A percentile compares a stretch with the other conserved stretches of the same genome.
phyloP scores from a whole-genome alignment of 2,888 invertebrate species.

The Pristionchus arcanus region DNA sequence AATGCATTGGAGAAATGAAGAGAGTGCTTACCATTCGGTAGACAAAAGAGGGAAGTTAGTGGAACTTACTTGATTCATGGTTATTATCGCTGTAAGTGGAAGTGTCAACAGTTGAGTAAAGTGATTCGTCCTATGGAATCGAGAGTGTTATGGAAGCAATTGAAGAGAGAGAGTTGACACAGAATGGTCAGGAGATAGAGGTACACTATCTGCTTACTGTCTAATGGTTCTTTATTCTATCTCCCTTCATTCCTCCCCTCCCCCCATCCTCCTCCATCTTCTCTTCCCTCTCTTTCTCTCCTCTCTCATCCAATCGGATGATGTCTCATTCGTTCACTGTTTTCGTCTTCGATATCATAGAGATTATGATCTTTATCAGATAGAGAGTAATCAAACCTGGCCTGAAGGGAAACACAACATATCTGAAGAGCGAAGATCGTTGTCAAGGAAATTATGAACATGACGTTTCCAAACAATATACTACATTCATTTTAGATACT shows the following conservation, averaged over 20 bases:
- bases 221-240: constrained; percentile 35
- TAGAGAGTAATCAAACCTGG: background rate
- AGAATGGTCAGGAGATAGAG: background rate
- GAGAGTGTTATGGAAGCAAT: constrained; percentile 22
- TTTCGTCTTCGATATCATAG: background rate
- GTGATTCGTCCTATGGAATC: background rate
- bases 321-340: background rate
- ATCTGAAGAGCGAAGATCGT: background rate
- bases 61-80: constrained; percentile 41
- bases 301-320: constrained; percentile 1
- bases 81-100: constrained; percentile 12
- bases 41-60: background rate
- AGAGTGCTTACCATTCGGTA: background rate
- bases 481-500: too few species aligned
- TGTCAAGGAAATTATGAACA: too few species aligned
- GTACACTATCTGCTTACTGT: constrained; percentile 20
- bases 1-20: background rate
- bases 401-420: background rate
- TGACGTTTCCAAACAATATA: too few species aligned
- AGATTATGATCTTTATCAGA: constrained; percentile 10
- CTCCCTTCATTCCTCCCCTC: background rate
- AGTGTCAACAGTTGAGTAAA: background rate
- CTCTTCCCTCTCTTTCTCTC: constrained; percentile 14
- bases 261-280: background rate
- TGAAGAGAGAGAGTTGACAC: constrained; percentile 10